Conservation (phyloP, 2,888 invertebrate species). For the Stramonita haemastoma region DNA sequence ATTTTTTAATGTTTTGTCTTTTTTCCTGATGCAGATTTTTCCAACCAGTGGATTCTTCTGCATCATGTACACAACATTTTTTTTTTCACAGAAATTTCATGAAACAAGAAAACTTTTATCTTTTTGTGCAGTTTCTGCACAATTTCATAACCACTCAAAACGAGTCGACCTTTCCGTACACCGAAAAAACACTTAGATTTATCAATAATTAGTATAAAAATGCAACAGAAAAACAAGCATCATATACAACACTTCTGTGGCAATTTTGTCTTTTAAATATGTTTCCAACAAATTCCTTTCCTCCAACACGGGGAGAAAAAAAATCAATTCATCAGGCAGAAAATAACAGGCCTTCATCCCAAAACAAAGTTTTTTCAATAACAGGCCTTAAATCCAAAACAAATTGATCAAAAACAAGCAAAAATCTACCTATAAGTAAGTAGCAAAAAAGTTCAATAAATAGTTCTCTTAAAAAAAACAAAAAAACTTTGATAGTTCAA, state of each 20-base stretch:
- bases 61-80: background rate
- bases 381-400: background rate
- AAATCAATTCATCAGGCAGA: background rate
- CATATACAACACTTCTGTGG: background rate
- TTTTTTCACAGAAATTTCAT: background rate
- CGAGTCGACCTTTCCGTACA: too few relatives aligned
- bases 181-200: too few relatives aligned
- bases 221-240: slow-evolving; percentile 4
- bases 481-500: background rate
- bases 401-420: background rate
- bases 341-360: background rate
- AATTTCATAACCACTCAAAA: background rate
- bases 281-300: background rate
- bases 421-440: background rate
- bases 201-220: too few relatives aligned
- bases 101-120: too few relatives aligned
- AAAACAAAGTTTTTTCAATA: background rate
- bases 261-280: background rate
- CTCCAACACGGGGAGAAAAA: background rate
- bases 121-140: slow-evolving; percentile 1
- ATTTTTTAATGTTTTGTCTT: too few relatives aligned
- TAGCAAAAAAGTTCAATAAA: too few relatives aligned
- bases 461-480: background rate
- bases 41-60: background rate
- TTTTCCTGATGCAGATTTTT: background rate